Evolutionary conservation across 1,140 invertebrate genomes (phyloP).

Genomic region (Pomacea maculata): DNA sequence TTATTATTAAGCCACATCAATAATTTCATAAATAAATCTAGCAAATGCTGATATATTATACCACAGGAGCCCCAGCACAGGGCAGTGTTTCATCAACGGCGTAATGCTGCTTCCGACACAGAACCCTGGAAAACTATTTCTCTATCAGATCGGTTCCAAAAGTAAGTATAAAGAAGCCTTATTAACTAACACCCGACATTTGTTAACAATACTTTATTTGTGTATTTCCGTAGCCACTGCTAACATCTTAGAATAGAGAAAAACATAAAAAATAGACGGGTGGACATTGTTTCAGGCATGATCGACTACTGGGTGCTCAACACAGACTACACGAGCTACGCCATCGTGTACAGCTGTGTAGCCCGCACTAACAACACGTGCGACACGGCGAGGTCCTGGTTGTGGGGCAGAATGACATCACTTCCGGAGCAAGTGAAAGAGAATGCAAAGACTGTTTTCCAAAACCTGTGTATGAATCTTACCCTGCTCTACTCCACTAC

Average conservation of each 20-base stretch:
- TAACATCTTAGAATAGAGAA: no score
- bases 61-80: background rate
- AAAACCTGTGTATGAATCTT: constrained; percentile 11
- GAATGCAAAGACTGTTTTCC: background rate
- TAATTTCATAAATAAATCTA: no score
- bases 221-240: no score
- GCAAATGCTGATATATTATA: background rate
- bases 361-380: constrained; percentile 2
- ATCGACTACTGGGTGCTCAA: constrained; percentile 42
- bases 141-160: no score
- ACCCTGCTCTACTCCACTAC: constrained; percentile 2
- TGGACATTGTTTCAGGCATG: background rate
- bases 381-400: constrained; percentile 1
- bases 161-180: no score
- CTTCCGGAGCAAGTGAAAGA: background rate
- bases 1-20: no score
- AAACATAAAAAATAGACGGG: no score
- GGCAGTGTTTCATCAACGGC: background rate
- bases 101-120: background rate
- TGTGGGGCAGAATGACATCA: constrained; percentile 6
- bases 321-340: constrained; percentile 41
- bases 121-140: no score
- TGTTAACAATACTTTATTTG: no score
- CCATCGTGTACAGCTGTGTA: constrained; percentile 39
- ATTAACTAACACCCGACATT: no score